Evolutionary conservation across 2,888 invertebrate species (phyloP), one percentile per base, ranked within the genome.

Genomic region (Dasysyrphus albostriatus): DNA sequence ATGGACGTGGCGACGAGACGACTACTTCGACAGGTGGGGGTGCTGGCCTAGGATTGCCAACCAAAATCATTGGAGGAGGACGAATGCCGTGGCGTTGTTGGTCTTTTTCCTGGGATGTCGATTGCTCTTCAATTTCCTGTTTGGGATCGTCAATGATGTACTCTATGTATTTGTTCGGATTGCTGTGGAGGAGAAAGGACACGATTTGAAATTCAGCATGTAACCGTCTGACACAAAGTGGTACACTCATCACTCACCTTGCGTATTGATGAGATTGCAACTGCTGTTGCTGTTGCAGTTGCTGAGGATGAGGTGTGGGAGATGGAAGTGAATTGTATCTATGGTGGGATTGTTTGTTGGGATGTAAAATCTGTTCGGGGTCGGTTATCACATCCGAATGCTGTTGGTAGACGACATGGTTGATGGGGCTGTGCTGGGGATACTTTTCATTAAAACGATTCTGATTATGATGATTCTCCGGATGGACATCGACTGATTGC

Each of bases 121-220:
- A 78, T n/a, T 75, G 87, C 42, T 87, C 87, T 51, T 87, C 87
- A 69, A 87, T 87, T 49, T 87, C 87, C 82, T 92, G 92, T 24
- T 91, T 90, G 0, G 92, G 92, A 3, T 91, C 92, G 44, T 92
- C 91, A 63, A 91, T 90, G 39, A 91, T 85, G 67, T 92, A 92
- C 69, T 92, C 91, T 37, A 91, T 89, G 56, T 90, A 91, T 58
- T 77, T 85, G 58, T 72, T 72, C 56, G 87, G 78, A 47, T 83
- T 87, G 87, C 83, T 87, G 65, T 47, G 77, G n/a, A 77, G 34
- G 32, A 47, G 34, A 73, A 72, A 61, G 70, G 63, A 77, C 34
- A 49, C 42, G 44, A 74, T 72, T 72, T 67, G 58, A 76, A 74
- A 78, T 75, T 42, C 65, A 82, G 42, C 77, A 78, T 79, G 87